These are phyloP conservation scores for Cheilosia impressa DNA, from an alignment of 2,888 invertebrate species.

Conservation along the genomic window DNA sequence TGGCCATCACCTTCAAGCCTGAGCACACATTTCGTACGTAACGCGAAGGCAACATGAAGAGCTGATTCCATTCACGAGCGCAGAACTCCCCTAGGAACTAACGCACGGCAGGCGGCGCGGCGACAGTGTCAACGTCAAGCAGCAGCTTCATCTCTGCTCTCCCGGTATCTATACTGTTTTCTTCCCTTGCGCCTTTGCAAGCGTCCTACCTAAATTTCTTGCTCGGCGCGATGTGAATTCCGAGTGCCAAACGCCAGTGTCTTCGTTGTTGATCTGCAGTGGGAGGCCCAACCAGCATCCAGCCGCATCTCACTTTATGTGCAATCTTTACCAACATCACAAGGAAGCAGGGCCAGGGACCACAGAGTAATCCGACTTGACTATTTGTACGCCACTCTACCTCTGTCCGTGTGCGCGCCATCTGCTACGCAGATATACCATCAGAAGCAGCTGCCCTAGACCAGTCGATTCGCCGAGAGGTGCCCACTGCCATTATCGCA, in stretches of 20 bases:
- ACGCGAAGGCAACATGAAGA: slow-evolving; percentile 47
- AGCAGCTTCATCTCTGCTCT: slow-evolving; percentile 22
- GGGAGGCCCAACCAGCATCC: slow-evolving; percentile 53
- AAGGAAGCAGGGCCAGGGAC: slow-evolving; percentile 9
- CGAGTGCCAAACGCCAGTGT: slow-evolving; percentile 26
- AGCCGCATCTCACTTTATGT: slow-evolving; percentile 20
- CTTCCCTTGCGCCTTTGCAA: slow-evolving; percentile 8
- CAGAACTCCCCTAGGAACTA: slow-evolving; percentile 41
- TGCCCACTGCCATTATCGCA: slow-evolving; percentile 37
- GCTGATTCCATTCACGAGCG: slow-evolving; percentile 65
- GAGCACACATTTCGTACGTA: slow-evolving; percentile 52
- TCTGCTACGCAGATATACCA: slow-evolving; percentile 15
- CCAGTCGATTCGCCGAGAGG: slow-evolving; percentile 65
- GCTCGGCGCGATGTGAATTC: slow-evolving; percentile 52
- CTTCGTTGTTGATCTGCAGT: slow-evolving; percentile 41
- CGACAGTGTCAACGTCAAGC: slow-evolving; percentile 30
- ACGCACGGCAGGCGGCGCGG: slow-evolving; percentile 1
- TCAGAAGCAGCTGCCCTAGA: slow-evolving; percentile 63
- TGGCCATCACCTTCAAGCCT: slow-evolving; percentile 69
- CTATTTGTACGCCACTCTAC: slow-evolving; percentile 41
- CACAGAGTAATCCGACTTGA: slow-evolving; percentile 65
- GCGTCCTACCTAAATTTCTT: slow-evolving; percentile 32
- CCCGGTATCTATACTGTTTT: slow-evolving; percentile 4
- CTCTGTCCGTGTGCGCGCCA: slow-evolving; percentile 5
- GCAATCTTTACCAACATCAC: slow-evolving; percentile 14